These are phyloP conservation scores for Argyra leucocephala DNA, from an alignment of 2,888 invertebrate genomes.

Conservation along the genomic window DNA sequence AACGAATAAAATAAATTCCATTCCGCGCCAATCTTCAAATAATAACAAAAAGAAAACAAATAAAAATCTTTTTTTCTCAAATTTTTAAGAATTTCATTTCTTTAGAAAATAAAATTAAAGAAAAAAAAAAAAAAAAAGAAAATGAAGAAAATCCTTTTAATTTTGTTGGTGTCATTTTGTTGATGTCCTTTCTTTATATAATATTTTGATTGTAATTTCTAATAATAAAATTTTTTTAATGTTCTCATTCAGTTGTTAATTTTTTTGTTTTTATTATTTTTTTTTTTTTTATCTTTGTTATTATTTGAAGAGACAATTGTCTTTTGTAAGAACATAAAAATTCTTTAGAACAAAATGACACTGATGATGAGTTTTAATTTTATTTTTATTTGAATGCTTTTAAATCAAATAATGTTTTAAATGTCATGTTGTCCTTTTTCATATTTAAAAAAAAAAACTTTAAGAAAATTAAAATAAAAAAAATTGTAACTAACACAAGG, in stretches of 20 bases:
- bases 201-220: neutral
- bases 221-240: slow-evolving; percentile 2
- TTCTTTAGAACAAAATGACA: too few species aligned
- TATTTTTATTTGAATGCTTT: too few species aligned
- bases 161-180: neutral
- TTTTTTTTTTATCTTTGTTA: neutral
- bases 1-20: neutral
- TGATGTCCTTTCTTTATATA: neutral
- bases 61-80: too few species aligned
- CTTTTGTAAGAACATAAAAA: too few species aligned
- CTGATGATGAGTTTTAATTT: too few species aligned
- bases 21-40: neutral
- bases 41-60: too few species aligned
- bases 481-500: too few species aligned
- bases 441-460: too few species aligned
- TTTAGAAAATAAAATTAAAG: neutral
- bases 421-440: too few species aligned
- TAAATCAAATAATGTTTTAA: too few species aligned
- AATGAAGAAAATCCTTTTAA: neutral
- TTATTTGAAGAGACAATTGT: neutral
- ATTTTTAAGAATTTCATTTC: neutral
- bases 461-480: too few species aligned
- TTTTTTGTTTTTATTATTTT: neutral
- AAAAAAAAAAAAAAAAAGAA: neutral
- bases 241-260: neutral